Base-by-base conservation (phyloP, 2,888 invertebrate species). In the Crossocerus cetratus region DNA sequence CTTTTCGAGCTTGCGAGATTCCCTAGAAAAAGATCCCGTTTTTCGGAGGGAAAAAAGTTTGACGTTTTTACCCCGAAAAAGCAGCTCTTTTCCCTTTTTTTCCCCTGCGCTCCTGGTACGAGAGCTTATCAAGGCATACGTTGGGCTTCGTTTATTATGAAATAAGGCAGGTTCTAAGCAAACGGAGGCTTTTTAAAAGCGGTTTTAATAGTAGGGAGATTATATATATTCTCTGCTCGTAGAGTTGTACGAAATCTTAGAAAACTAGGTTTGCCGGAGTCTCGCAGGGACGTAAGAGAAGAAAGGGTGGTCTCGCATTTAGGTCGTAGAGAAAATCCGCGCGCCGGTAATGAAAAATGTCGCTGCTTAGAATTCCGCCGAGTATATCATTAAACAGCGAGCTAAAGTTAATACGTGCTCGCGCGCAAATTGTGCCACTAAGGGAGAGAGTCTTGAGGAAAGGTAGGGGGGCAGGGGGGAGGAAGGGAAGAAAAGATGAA, bases 341-440 rank as follows among this genome's bases (percentile, higher is more conserved):
- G 8, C 53, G 57, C 21, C 21, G 45, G 53, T 43, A 45, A 54
- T 23, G n/a, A 42, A 68, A 70, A 65, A 32, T 42, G 21, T 14
- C 49, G 64, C 14, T 32, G 55, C 60, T 65, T 66, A 63, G 23
- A 60, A 77, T 79, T 70, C 71, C 67, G 59, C 58, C 32, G 56
- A 65, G 49, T 66, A 69, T 69, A 72, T 74, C 77, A 64, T 69
- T 69, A 72, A 72, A 66, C 75, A 76, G 65, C 32, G 32, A 69
- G 63, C 80, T 76, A 65, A 54, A 44, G 43, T 76, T 76, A 74
- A 75, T 79, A 79, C 79, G 80, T 80, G 79, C 80, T 74, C 66
- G 71, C 59, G 72, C 69, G 74, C 74, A 80, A 80, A 80, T 80
- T 76, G 74, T 80, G 77, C 72, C 63, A 80, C 74, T 80, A 63